phyloP scores from a whole-genome alignment of 2,797 vertebrate species.

The Xenentodon cancila region DNA sequence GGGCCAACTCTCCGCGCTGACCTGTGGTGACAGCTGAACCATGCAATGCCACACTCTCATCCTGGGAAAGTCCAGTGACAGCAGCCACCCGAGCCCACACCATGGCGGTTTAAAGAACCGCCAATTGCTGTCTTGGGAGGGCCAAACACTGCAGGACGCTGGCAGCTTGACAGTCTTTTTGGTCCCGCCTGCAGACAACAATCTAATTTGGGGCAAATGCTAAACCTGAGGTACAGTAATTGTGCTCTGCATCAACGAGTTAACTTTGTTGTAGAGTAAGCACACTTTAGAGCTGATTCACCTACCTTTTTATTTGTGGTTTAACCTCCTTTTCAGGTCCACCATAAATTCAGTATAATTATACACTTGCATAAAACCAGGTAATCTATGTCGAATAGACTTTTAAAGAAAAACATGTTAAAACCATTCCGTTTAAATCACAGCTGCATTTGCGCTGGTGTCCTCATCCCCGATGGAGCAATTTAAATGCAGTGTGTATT shows the following conservation, averaged over 20 bases:
- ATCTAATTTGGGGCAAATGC: constrained; percentile 55
- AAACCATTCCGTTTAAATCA: not conserved
- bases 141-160: constrained; percentile 58
- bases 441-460: not conserved
- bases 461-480: constrained; percentile 2
- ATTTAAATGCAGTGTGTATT: too few relatives aligned
- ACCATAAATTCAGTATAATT: not conserved
- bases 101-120: constrained; percentile 58
- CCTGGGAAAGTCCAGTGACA: constrained; percentile 73
- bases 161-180: constrained; percentile 41
- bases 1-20: constrained; percentile 68
- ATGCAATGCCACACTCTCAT: constrained; percentile 79
- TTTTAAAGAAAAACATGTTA: constrained; percentile 14
- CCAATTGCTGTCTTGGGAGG: constrained; percentile 69
- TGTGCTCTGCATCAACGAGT: constrained; percentile 48
- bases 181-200: constrained; percentile 57
- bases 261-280: constrained; percentile 30
- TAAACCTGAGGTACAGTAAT: constrained; percentile 62
- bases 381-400: constrained; percentile 1
- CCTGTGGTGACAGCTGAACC: constrained; percentile 90
- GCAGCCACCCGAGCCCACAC: constrained; percentile 61
- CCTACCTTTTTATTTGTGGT: constrained; percentile 20
- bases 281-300: constrained; percentile 25
- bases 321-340: constrained; percentile 1
- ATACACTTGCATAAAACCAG: not conserved